Percentiles rank a stretch among this genome's conserved stretches.
Conservation (phyloP, 2,888 invertebrate species). For the Azorinus chamasolen region DNA sequence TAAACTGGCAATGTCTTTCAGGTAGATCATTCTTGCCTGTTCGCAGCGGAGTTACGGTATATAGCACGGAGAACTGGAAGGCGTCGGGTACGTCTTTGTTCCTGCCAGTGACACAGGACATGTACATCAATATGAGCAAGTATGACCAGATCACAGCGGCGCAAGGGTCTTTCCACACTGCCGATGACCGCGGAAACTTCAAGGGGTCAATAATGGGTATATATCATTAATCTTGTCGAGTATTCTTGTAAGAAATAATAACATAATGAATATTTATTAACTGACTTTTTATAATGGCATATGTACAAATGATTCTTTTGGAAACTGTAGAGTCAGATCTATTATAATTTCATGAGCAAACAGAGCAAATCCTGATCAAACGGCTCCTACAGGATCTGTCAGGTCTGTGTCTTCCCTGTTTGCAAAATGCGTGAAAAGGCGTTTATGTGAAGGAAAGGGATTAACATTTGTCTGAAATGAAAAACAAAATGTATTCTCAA, state of each 20-base stretch:
- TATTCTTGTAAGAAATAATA: too few species aligned
- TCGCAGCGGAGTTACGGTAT: slow-evolving; percentile 62
- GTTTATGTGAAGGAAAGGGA: too few species aligned
- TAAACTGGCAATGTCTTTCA: too few species aligned
- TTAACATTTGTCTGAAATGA: background rate
- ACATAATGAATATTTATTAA: too few species aligned
- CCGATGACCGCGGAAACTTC: slow-evolving; percentile 71
- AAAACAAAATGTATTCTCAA: background rate
- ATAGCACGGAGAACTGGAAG: slow-evolving; percentile 75
- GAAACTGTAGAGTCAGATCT: too few species aligned
- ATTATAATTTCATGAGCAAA: too few species aligned
- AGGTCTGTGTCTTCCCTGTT: too few species aligned
- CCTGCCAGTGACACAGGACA: slow-evolving; percentile 68
- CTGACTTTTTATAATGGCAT: too few species aligned
- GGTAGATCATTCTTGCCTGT: slow-evolving; percentile 71
- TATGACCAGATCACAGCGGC: slow-evolving; percentile 75
- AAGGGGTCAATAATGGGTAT: slow-evolving; percentile 66
- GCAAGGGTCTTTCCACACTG: slow-evolving; percentile 74
- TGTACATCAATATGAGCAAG: slow-evolving; percentile 73
- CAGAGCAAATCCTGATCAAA: too few species aligned
- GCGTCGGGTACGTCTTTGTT: slow-evolving; percentile 71
- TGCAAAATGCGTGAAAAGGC: too few species aligned
- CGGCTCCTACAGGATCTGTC: too few species aligned
- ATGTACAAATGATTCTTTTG: too few species aligned
- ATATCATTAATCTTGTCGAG: background rate